phyloP scores from a whole-genome alignment of 2,797 vertebrate species.

The Cygnus olor region DNA sequence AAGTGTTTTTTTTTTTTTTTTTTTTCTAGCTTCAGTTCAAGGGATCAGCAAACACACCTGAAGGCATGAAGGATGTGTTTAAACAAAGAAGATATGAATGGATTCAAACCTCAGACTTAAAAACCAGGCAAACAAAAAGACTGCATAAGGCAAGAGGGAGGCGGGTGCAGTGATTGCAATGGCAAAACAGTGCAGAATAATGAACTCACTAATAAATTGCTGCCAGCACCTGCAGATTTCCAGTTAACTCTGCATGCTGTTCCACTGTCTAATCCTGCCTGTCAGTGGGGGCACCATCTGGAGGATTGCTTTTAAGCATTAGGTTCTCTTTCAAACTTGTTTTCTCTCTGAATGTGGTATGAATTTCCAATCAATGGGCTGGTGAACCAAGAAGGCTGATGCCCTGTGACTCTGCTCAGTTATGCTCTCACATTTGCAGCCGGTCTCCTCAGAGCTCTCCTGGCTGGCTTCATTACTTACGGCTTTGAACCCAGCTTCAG shows the following conservation, averaged over 20 bases:
- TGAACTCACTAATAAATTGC: not conserved
- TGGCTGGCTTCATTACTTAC: not conserved
- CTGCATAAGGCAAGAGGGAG: not conserved
- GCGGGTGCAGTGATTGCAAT: not conserved
- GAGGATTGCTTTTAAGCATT: not conserved
- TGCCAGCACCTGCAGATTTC: not conserved
- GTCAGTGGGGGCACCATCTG: not conserved
- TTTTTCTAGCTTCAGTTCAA: constrained; percentile 10
- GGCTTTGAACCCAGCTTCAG: not conserved
- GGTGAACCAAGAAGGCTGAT: not conserved
- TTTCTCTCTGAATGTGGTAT: not conserved
- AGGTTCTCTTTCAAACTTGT: not conserved
- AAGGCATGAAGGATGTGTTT: constrained; percentile 34
- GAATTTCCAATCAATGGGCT: not conserved
- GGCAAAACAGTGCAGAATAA: not conserved
- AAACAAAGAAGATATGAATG: constrained; percentile 16
- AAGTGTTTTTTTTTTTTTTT: not conserved
- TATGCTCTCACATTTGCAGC: rapidly evolving
- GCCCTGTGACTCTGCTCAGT: rapidly evolving
- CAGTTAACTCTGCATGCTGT: not conserved
- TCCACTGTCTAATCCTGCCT: not conserved
- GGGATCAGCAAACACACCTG: constrained; percentile 44
- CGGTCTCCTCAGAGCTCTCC: not conserved
- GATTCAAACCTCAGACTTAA: constrained; percentile 25
- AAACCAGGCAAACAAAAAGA: constrained; percentile 7